Percentiles rank a stretch among this genome's conserved stretches.
Evolutionary conservation across 1,140 invertebrate genomes (phyloP).

Genomic region (Bacillus rossius): DNA sequence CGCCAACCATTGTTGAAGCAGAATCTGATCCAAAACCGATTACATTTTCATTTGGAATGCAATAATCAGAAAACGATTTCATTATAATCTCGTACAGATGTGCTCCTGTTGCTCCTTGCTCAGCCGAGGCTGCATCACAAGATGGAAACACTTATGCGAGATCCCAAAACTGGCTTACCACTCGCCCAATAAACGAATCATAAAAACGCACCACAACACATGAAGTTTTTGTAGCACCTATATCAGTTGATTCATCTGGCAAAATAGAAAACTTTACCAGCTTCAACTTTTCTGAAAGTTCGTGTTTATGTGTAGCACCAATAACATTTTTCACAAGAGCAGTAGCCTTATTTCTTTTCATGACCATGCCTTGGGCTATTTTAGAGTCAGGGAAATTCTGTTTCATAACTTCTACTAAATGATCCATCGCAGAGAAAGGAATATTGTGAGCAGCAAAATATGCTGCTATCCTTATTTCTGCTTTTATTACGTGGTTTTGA

Average conservation of each 20-base stretch:
- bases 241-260: constrained; percentile 30
- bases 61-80: too few relatives aligned
- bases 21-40: constrained; percentile 13
- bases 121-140: background rate
- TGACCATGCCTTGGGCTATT: constrained; percentile 14
- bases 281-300: constrained; percentile 20
- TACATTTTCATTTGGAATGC: constrained; percentile 12
- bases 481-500: constrained; percentile 7
- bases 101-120: constrained; percentile 20
- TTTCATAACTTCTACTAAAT: constrained; percentile 18
- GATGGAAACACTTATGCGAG: constrained; percentile 17
- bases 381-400: constrained; percentile 18
- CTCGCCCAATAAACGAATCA: constrained; percentile 4
- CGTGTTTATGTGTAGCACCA: constrained; percentile 20
- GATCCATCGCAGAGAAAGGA: constrained; percentile 12
- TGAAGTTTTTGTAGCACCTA: constrained; percentile 18
- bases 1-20: constrained; percentile 6
- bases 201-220: constrained; percentile 18
- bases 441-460: constrained; percentile 18
- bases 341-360: constrained; percentile 15
- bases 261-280: constrained; percentile 23
- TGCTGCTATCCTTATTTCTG: constrained; percentile 13
- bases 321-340: constrained; percentile 25
- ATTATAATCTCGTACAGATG: constrained; percentile 9
- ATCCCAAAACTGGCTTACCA: constrained; percentile 22